Evolutionary conservation across 2,888 invertebrate species (phyloP).

Genomic region (Apodemia duryi): DNA sequence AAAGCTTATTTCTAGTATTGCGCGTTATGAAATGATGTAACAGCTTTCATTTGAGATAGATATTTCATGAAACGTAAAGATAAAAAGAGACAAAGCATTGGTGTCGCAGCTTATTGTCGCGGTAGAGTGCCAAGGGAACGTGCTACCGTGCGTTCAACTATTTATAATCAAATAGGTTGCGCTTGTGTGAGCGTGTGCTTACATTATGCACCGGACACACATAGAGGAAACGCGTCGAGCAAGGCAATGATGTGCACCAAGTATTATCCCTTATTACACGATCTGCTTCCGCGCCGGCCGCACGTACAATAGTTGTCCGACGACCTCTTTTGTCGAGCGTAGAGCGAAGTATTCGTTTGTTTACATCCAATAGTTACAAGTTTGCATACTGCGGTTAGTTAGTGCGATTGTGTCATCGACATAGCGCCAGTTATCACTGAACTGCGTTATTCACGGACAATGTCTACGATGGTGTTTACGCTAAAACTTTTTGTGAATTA

Average conservation of each 20-base stretch:
- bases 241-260: constrained; percentile 74
- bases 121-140: constrained; percentile 74
- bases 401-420: constrained; percentile 72
- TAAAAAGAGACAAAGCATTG: constrained; percentile 48
- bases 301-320: constrained; percentile 68
- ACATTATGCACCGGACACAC: constrained; percentile 70
- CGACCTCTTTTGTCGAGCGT: constrained; percentile 60
- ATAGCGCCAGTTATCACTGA: constrained; percentile 60
- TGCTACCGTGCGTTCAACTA: constrained; percentile 78
- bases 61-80: constrained; percentile 35
- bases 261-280: constrained; percentile 77
- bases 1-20: constrained; percentile 44
- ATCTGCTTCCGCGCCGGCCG: constrained; percentile 67
- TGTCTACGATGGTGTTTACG: constrained; percentile 52
- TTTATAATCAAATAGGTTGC: constrained; percentile 72
- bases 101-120: constrained; percentile 67
- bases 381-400: constrained; percentile 68
- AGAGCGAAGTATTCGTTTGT: constrained; percentile 69
- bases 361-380: constrained; percentile 62
- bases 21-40: constrained; percentile 68
- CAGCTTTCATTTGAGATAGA: constrained; percentile 52
- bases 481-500: constrained; percentile 62
- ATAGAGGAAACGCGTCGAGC: constrained; percentile 50
- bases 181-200: constrained; percentile 60
- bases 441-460: constrained; percentile 67